A percentile compares a stretch with the other conserved stretches of the same genome.
phyloP scores from a whole-genome alignment of 2,113 vertebrate genomes.

The Larimichthys crocea region DNA sequence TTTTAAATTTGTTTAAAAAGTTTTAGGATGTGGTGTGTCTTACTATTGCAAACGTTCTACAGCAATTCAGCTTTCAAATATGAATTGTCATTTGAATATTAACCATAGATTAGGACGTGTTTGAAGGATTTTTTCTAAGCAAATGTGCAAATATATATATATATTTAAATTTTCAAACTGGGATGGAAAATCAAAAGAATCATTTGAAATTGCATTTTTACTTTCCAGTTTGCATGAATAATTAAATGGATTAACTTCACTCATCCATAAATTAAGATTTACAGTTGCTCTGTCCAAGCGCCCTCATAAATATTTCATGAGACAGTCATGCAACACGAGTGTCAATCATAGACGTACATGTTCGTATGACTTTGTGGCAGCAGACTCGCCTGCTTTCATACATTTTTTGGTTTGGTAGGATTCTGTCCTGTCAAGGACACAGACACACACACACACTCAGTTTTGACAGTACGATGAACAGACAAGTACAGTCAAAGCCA shows the following conservation, averaged over 20 bases:
- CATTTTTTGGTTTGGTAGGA: slow-evolving; percentile 1
- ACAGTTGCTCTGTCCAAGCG: slow-evolving; percentile 31
- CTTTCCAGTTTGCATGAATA: slow-evolving; percentile 47
- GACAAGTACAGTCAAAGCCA: slow-evolving; percentile 69
- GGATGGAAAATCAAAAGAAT: slow-evolving; percentile 30
- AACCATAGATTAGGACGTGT: not conserved
- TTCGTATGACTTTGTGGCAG: slow-evolving; percentile 17
- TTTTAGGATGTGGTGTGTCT: not conserved
- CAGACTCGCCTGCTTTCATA: slow-evolving; percentile 1
- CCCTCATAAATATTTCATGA: slow-evolving; percentile 18
- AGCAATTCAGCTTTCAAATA: not conserved
- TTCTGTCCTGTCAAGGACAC: slow-evolving; percentile 22
- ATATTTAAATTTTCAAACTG: slow-evolving; percentile 34
- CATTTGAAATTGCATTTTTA: slow-evolving; percentile 27
- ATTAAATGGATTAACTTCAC: slow-evolving; percentile 53
- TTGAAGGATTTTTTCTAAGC: not conserved
- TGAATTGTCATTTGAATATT: not conserved
- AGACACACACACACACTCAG: slow-evolving; percentile 33
- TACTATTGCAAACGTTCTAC: not conserved
- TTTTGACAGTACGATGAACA: slow-evolving; percentile 59
- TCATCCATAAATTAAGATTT: slow-evolving; percentile 57
- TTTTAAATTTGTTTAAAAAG: not conserved
- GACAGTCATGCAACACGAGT: slow-evolving; percentile 44
- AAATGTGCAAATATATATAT: slow-evolving; percentile 10
- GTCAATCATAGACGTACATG: not conserved